Percentiles rank a stretch among this genome's conserved stretches.
Evolutionary conservation across 2,888 invertebrate genomes (phyloP).

Genomic region (Apantesis nais): DNA sequence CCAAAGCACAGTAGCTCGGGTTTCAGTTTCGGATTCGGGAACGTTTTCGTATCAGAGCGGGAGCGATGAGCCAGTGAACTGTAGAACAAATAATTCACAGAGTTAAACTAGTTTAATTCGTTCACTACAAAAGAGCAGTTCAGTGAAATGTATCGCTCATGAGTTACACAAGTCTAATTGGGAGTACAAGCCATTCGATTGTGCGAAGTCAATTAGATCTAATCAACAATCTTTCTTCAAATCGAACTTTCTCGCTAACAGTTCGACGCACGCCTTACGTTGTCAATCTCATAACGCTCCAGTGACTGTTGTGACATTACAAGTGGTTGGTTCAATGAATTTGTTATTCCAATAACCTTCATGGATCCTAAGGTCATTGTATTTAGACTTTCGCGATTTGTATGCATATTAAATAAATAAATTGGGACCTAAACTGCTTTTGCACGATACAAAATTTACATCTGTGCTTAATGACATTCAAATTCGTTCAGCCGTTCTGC

Average conservation of each 20-base stretch:
- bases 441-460: background rate
- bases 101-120: too few relatives aligned
- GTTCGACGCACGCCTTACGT: background rate
- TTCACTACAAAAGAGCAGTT: too few relatives aligned
- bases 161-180: too few relatives aligned
- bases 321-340: background rate
- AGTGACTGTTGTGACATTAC: background rate
- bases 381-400: background rate
- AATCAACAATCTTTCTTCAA: too few relatives aligned
- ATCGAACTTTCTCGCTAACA: background rate
- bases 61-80: too few relatives aligned
- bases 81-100: too few relatives aligned
- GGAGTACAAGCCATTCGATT: too few relatives aligned
- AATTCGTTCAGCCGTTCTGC: background rate
- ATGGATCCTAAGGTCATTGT: background rate
- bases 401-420: background rate
- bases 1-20: too few relatives aligned
- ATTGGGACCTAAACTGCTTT: background rate
- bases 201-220: too few relatives aligned
- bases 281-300: background rate
- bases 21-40: too few relatives aligned
- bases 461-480: background rate
- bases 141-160: too few relatives aligned
- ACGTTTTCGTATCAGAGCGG: too few relatives aligned
- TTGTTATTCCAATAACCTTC: background rate